These are phyloP conservation scores for Etia nguti DNA, from an alignment of 2,113 vertebrate genomes.

Conservation along the genomic window DNA sequence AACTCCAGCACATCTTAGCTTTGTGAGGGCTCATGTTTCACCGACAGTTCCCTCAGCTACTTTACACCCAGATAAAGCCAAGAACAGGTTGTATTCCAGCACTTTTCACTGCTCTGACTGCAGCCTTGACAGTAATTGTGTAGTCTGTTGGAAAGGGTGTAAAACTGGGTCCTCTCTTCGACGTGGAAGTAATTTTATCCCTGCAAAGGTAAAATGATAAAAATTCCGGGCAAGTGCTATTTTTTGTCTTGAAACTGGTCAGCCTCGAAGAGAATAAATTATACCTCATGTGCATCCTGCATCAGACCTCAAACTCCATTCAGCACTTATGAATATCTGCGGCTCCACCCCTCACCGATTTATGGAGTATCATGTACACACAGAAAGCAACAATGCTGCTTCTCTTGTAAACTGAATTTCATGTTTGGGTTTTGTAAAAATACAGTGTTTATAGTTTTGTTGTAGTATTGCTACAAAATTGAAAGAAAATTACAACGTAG, in stretches of 20 bases:
- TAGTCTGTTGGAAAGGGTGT: slow-evolving; percentile 22
- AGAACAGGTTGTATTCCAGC: neutral
- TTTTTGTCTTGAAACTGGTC: neutral
- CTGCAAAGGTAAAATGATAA: neutral
- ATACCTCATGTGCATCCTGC: neutral
- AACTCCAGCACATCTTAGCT: neutral
- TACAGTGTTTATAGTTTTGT: neutral
- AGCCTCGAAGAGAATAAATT: neutral
- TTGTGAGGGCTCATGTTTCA: neutral
- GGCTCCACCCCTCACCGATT: neutral
- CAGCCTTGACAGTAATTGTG: slow-evolving; percentile 52
- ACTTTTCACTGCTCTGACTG: neutral
- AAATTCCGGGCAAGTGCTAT: neutral
- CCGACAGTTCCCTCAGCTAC: neutral
- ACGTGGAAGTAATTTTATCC: slow-evolving; percentile 31
- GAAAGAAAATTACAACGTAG: neutral
- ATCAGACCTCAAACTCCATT: neutral
- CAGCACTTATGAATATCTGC: neutral
- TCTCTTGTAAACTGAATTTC: neutral
- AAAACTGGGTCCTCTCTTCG: neutral
- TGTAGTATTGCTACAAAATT: neutral
- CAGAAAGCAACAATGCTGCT: neutral
- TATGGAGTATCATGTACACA: neutral
- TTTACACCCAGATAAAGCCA: neutral
- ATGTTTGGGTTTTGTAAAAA: neutral